phyloP scores from a whole-genome alignment of 2,797 vertebrate genomes.

The Coregonus suidteri region DNA sequence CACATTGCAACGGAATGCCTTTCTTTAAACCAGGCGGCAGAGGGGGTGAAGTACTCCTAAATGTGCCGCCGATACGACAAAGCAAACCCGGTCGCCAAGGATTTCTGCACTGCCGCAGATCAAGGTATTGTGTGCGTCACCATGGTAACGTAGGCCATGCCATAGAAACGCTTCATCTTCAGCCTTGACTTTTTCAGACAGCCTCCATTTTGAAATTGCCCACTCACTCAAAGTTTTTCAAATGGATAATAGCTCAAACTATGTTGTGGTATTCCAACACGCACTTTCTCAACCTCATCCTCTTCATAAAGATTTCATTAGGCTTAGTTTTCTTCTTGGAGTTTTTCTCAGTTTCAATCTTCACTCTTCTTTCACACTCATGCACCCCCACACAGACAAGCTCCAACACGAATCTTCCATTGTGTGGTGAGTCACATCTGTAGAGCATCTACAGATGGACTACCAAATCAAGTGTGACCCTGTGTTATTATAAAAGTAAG shows the following conservation, averaged over 20 bases:
- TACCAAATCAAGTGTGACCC: no score
- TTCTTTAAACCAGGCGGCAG: slow-evolving; percentile 6
- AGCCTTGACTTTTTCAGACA: slow-evolving; percentile 42
- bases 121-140: slow-evolving; percentile 40
- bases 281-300: background rate
- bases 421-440: background rate
- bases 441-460: no score
- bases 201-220: slow-evolving; percentile 11
- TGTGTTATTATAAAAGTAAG: background rate
- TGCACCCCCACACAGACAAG: background rate
- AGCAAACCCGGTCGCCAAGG: slow-evolving; percentile 37
- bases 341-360: background rate
- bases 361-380: background rate
- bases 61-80: background rate
- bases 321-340: background rate
- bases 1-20: slow-evolving; percentile 9
- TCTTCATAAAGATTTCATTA: slow-evolving; percentile 11
- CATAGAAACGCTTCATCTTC: slow-evolving; percentile 24
- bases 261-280: background rate
- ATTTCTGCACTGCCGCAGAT: slow-evolving; percentile 26
- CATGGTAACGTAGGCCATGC: slow-evolving; percentile 35
- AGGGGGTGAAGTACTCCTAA: slow-evolving; percentile 12
- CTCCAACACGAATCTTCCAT: background rate
- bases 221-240: slow-evolving; percentile 10
- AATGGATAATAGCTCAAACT: background rate